phyloP scores from a whole-genome alignment of 2,888 invertebrate genomes.

The Copidosoma aretas region DNA sequence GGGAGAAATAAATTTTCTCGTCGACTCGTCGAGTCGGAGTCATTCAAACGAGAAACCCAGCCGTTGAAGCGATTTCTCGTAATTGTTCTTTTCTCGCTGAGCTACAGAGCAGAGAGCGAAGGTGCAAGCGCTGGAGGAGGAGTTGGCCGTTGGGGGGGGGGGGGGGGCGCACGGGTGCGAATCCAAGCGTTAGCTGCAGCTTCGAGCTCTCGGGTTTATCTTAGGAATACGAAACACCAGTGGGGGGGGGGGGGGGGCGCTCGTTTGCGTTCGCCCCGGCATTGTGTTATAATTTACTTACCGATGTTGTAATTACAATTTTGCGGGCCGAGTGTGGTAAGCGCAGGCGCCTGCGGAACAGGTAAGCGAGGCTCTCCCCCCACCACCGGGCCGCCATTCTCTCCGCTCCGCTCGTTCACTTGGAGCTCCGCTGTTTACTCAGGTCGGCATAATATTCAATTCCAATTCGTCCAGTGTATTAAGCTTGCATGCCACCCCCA shows the following conservation, averaged over 20 bases:
- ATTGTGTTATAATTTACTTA: constrained; percentile 63
- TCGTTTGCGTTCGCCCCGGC: constrained; percentile 42
- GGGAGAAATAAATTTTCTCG: too few species aligned
- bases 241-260: background rate
- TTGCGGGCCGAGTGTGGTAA: constrained; percentile 50
- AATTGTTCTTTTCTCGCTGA: constrained; percentile 33
- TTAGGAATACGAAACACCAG: constrained; percentile 60
- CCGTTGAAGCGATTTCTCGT: constrained; percentile 26
- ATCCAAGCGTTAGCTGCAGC: constrained; percentile 32
- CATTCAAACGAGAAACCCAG: too few species aligned
- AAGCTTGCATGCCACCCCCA: constrained; percentile 46
- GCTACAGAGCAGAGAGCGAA: background rate
- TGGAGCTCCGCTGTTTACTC: constrained; percentile 54
- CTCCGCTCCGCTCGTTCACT: constrained; percentile 23
- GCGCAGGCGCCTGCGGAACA: constrained; percentile 33
- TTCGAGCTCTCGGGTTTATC: constrained; percentile 54
- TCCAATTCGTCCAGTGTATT: constrained; percentile 59
- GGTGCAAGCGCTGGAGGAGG: constrained; percentile 2
- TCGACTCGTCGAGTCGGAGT: too few species aligned
- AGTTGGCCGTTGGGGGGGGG: background rate
- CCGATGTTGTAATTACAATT: constrained; percentile 63
- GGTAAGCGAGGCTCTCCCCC: constrained; percentile 32
- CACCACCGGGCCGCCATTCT: background rate
- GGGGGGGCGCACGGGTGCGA: constrained; percentile 17
- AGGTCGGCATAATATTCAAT: constrained; percentile 61